These are phyloP conservation scores for Diloba caeruleocephala DNA, from an alignment of 2,888 invertebrate species.

Conservation along the genomic window DNA sequence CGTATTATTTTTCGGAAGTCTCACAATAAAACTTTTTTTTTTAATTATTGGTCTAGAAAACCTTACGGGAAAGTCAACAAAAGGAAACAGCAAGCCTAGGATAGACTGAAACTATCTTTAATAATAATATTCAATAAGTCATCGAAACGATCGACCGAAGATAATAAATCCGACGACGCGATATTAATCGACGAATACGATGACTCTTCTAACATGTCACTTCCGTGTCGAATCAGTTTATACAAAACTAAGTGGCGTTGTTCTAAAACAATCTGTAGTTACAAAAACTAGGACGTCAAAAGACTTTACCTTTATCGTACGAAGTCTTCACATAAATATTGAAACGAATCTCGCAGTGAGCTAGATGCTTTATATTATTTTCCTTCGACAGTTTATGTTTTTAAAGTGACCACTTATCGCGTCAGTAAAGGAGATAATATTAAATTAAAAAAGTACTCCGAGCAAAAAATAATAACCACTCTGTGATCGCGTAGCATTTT, in stretches of 20 bases:
- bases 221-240: constrained; percentile 10
- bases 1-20: too few relatives aligned
- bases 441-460: constrained; percentile 41
- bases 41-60: background rate
- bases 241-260: constrained; percentile 6
- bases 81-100: background rate
- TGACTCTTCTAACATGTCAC: constrained; percentile 11
- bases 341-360: constrained; percentile 28
- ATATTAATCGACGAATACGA: too few relatives aligned
- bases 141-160: too few relatives aligned
- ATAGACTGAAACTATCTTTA: background rate
- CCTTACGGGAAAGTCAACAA: background rate
- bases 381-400: constrained; percentile 38
- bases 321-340: constrained; percentile 26
- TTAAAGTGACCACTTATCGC: constrained; percentile 43
- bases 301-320: constrained; percentile 24
- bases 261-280: constrained; percentile 22
- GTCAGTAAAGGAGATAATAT: constrained; percentile 30
- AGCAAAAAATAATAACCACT: constrained; percentile 39
- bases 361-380: constrained; percentile 35
- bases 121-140: background rate
- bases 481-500: constrained; percentile 34
- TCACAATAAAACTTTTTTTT: too few relatives aligned
- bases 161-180: too few relatives aligned
- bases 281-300: constrained; percentile 30